Evolutionary conservation across 2,888 invertebrate genomes (phyloP).

Genomic region (Argyra leucocephala): DNA sequence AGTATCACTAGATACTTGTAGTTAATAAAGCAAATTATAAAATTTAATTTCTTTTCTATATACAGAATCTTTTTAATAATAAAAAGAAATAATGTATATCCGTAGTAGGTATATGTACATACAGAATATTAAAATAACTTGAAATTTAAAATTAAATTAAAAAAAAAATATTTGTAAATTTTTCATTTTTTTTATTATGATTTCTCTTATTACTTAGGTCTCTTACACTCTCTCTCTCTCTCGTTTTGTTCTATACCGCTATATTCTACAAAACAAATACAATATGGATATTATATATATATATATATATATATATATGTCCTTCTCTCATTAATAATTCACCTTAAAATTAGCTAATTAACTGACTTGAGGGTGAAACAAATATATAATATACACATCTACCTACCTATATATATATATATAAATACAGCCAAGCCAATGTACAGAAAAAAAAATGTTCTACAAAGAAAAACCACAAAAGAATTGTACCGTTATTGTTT

Average conservation of each 20-base stretch:
- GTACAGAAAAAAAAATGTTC: slow-evolving; percentile 11
- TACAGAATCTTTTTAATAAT: too few relatives aligned
- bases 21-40: too few relatives aligned
- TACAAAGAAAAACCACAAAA: slow-evolving; percentile 4
- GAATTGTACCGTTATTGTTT: slow-evolving; percentile 6
- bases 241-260: too few relatives aligned
- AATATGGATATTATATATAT: too few relatives aligned
- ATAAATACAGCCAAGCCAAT: slow-evolving; percentile 11
- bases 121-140: neutral
- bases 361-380: slow-evolving; percentile 23
- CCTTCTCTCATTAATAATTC: slow-evolving; percentile 26
- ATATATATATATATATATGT: neutral
- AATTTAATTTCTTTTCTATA: too few relatives aligned
- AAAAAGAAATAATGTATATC: too few relatives aligned
- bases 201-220: neutral
- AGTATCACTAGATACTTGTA: too few relatives aligned
- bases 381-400: slow-evolving; percentile 20
- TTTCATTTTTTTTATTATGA: neutral
- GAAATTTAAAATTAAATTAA: neutral
- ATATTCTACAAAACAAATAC: too few relatives aligned
- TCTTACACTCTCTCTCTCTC: too few relatives aligned
- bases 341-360: slow-evolving; percentile 30
- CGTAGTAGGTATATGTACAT: too few relatives aligned
- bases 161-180: neutral
- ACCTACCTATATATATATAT: slow-evolving; percentile 19